These are phyloP conservation scores for Drosophila ohnishii DNA, from an alignment of 1,140 invertebrate species.

Conservation along the genomic window DNA sequence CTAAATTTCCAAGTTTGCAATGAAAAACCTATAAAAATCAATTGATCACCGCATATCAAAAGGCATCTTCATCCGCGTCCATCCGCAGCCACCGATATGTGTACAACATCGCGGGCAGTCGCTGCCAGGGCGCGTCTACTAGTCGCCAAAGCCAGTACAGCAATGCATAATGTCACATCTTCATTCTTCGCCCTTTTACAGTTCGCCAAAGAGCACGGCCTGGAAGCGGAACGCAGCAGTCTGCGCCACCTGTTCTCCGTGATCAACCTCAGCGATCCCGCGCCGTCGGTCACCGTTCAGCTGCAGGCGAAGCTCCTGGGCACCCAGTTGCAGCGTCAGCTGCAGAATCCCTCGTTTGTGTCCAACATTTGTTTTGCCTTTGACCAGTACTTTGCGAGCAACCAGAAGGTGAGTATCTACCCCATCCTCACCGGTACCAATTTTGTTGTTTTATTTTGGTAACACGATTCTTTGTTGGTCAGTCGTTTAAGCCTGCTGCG, in stretches of 20 bases:
- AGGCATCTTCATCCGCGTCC: background rate
- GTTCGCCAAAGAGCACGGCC: slow-evolving; percentile 91
- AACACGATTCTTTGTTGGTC: background rate
- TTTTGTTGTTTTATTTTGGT: background rate
- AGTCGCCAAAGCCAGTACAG: slow-evolving; percentile 7
- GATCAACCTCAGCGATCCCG: slow-evolving; percentile 86
- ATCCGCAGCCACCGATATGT: slow-evolving; percentile 33
- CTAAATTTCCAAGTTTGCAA: slow-evolving; percentile 71
- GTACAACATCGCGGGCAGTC: slow-evolving; percentile 55
- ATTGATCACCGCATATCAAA: slow-evolving; percentile 6
- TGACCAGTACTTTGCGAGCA: slow-evolving; percentile 87
- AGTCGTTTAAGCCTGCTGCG: slow-evolving; percentile 53
- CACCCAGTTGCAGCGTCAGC: slow-evolving; percentile 88
- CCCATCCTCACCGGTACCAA: background rate
- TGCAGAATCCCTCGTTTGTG: slow-evolving; percentile 89
- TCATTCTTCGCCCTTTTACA: slow-evolving; percentile 77
- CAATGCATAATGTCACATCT: slow-evolving; percentile 10
- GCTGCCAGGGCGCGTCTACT: slow-evolving; percentile 44
- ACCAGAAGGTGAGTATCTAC: slow-evolving; percentile 84
- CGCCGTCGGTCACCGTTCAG: slow-evolving; percentile 85
- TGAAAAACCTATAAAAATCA: slow-evolving; percentile 68
- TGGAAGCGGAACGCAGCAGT: slow-evolving; percentile 94
- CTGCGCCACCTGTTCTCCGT: slow-evolving; percentile 93
- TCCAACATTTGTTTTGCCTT: slow-evolving; percentile 91
- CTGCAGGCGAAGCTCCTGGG: slow-evolving; percentile 88